Conservation (phyloP, 2,888 invertebrate genomes). For the Lycophotia porphyrea region DNA sequence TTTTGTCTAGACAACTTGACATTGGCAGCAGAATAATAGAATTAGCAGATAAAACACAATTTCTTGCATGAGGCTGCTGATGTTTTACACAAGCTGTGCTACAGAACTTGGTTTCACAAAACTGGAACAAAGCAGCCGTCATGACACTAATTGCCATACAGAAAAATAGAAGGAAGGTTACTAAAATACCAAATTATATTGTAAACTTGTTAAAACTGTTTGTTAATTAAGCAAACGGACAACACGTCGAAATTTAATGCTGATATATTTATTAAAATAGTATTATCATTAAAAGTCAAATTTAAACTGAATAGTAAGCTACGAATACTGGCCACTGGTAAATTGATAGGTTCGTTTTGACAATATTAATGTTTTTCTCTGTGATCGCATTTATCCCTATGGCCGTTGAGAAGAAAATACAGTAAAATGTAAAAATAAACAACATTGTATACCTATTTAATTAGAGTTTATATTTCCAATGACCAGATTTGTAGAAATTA, state of each 20-base stretch:
- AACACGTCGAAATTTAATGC: background rate
- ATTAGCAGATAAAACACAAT: background rate
- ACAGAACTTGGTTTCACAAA: background rate
- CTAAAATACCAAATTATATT: slow-evolving; percentile 9
- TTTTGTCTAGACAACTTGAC: background rate
- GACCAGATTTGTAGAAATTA: slow-evolving; percentile 8
- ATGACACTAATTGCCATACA: background rate
- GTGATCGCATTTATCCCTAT: slow-evolving; percentile 7
- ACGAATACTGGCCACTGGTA: slow-evolving; percentile 38
- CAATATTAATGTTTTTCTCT: slow-evolving; percentile 20
- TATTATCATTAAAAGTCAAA: background rate
- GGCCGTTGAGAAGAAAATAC: slow-evolving; percentile 30
- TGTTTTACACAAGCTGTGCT: background rate
- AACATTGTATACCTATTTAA: background rate
- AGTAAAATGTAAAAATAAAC: slow-evolving; percentile 58
- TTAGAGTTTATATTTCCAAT: slow-evolving; percentile 41
- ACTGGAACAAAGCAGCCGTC: slow-evolving; percentile 4
- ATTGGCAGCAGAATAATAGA: background rate
- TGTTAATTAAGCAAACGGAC: background rate
- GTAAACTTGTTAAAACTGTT: background rate
- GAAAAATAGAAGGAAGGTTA: slow-evolving; percentile 5
- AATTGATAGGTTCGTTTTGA: background rate
- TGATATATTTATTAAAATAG: background rate
- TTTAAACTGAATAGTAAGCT: background rate
- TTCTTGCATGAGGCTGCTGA: background rate